Base-by-base conservation (phyloP, 2,888 invertebrate genomes). In the Cinara cedri region DNA sequence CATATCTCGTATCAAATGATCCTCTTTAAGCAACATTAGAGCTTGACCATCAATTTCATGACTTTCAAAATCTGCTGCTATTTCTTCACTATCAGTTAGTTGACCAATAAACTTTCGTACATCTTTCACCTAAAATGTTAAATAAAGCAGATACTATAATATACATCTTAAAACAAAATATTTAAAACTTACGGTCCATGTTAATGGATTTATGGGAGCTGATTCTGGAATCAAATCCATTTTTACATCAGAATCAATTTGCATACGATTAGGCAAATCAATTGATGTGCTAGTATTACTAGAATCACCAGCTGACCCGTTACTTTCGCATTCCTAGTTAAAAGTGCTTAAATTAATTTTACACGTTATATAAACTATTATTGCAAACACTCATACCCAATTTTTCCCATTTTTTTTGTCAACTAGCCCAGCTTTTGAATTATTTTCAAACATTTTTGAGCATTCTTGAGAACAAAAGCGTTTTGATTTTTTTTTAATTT, bases 31-130 rank as follows among this genome's bases (percentile, higher is more conserved):
- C 75, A 98, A 88, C 88, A 97, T 89, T 81, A 98, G 87, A 0
- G 97, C 97, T 85, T 97, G 96, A 0, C 97, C 97, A 84, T 98
- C 97, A 83, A 98, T 97, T 87, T 97, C 97, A 86, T 98, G 97
- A 84, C 93, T 91, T 14, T 93, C 90, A 87, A 98, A 98, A 85
- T 97, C 97, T 84, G 97, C 96, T 0, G 96, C 97, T 85, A 97
- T 97, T 83, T 93, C 93, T 11, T 92, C 90, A 85, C 97, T 97
- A 0, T 97, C 97, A 0, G 95, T 96, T 81, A 97, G 89, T 83
- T 90, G 91, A 83, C 92, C 90, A 84, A 98, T 95, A 85, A 97
- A 94, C 60, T 83, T 83, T 54, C 83, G 82, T 19, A 84, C 83
- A 68, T 84, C 83, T 21, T 83, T 80, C 8, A 83, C 82, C 82